Evolutionary conservation across 2,113 vertebrate genomes (phyloP).

Genomic region (Phrynosoma blainvillii): DNA sequence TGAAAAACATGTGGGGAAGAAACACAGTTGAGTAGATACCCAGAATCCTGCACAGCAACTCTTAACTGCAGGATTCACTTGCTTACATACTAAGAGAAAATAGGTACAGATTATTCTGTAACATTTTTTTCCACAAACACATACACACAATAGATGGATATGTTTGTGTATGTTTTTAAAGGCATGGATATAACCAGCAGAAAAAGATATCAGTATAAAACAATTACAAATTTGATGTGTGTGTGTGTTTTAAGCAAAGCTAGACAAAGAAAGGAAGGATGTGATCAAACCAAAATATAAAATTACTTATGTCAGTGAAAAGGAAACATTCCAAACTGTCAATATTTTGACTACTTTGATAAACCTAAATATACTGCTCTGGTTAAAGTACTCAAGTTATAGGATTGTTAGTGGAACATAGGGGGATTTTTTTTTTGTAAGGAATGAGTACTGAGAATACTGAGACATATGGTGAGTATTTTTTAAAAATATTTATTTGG

Average conservation of each 20-base stretch:
- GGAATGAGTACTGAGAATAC: not conserved
- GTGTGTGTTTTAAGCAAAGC: not conserved
- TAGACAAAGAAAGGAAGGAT: not conserved
- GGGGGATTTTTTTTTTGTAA: not conserved
- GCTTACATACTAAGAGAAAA: no score
- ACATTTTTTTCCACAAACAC: no score
- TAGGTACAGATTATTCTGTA: no score
- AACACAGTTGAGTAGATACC: no score
- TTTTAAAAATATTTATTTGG: not conserved
- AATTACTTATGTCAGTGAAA: not conserved
- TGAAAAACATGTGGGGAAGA: no score
- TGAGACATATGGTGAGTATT: not conserved
- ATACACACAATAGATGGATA: no score
- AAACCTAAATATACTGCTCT: not conserved
- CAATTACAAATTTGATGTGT: not conserved
- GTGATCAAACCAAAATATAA: not conserved
- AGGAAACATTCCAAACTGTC: not conserved
- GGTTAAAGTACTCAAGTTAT: not conserved
- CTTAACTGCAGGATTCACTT: no score
- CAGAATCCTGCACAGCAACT: no score
- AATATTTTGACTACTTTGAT: not conserved
- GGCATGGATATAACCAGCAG: not conserved
- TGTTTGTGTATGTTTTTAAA: not conserved
- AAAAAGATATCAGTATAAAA: not conserved
- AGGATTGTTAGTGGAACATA: not conserved